Conservation (phyloP, 2,113 vertebrate species). For the Ammodytes marinus region DNA sequence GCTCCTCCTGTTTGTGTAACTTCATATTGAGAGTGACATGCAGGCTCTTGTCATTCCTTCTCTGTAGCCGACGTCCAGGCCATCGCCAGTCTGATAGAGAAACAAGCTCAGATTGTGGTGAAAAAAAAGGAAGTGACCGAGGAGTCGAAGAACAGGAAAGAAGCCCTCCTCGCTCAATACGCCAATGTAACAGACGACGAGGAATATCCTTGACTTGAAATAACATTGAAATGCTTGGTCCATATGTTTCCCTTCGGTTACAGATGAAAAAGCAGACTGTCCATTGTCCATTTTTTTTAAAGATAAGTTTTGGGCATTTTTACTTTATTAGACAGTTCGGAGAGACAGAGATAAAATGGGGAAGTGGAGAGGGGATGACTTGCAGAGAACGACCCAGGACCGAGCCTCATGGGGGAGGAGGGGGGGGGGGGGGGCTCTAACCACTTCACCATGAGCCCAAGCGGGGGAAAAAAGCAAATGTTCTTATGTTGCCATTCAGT, state of each 20-base stretch:
- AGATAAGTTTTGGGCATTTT: too few relatives aligned
- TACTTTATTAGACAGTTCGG: neutral
- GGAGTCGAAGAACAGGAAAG: slow-evolving; percentile 92
- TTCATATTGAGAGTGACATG: neutral
- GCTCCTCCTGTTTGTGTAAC: neutral
- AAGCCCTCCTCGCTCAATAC: slow-evolving; percentile 95
- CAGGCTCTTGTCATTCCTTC: slow-evolving; percentile 3
- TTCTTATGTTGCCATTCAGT: neutral
- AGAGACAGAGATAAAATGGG: neutral
- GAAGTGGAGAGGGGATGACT: too few relatives aligned
- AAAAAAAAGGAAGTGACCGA: slow-evolving; percentile 90
- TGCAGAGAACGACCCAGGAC: too few relatives aligned
- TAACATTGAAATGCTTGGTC: neutral
- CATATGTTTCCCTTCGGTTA: neutral
- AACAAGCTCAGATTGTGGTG: slow-evolving; percentile 97
- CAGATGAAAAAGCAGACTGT: neutral
- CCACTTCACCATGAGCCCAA: neutral
- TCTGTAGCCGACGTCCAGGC: slow-evolving; percentile 91
- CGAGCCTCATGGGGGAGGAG: too few relatives aligned
- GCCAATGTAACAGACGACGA: slow-evolving; percentile 94
- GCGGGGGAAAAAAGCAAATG: neutral
- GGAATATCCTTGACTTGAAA: slow-evolving; percentile 93
- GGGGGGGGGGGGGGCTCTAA: too few relatives aligned
- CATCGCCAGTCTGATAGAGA: slow-evolving; percentile 95
- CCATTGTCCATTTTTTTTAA: too few relatives aligned